These are phyloP conservation scores for Alloplasta piceator DNA, from an alignment of 2,888 invertebrate genomes.

Conservation along the genomic window DNA sequence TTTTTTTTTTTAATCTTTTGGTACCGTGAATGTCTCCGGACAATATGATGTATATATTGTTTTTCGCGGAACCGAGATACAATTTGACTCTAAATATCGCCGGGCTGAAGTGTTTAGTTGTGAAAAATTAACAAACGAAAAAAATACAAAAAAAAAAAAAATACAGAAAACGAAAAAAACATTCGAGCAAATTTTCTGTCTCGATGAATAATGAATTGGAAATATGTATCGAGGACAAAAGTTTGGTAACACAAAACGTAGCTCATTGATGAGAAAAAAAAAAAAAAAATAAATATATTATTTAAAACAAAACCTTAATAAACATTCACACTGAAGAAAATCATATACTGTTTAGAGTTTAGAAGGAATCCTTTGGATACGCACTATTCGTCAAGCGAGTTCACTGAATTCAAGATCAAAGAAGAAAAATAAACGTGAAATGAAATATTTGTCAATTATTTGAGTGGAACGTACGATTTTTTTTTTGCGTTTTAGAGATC, in stretches of 20 bases:
- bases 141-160: too few species aligned
- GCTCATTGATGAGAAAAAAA: constrained; percentile 33
- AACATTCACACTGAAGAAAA: constrained; percentile 26
- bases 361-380: constrained; percentile 41
- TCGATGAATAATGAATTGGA: constrained; percentile 29
- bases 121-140: constrained; percentile 14
- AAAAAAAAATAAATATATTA: constrained; percentile 24
- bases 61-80: constrained; percentile 53
- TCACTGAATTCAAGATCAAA: constrained; percentile 36
- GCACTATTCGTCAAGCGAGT: constrained; percentile 45
- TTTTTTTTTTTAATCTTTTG: constrained; percentile 61
- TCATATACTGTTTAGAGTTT: constrained; percentile 35
- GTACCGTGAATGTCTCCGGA: constrained; percentile 59
- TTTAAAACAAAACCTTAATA: constrained; percentile 25
- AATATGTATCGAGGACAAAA: constrained; percentile 24
- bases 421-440: constrained; percentile 6
- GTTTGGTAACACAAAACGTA: constrained; percentile 41
- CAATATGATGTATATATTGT: constrained; percentile 73
- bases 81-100: constrained; percentile 66
- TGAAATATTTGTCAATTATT: constrained; percentile 63
- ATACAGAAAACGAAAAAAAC: constrained; percentile 24
- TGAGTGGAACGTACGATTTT: constrained; percentile 43
- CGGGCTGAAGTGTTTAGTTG: constrained; percentile 73
- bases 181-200: constrained; percentile 25
- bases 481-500: constrained; percentile 38